These are phyloP conservation scores for Folsomia manolachei DNA, from an alignment of 2,888 invertebrate species.

Conservation along the genomic window DNA sequence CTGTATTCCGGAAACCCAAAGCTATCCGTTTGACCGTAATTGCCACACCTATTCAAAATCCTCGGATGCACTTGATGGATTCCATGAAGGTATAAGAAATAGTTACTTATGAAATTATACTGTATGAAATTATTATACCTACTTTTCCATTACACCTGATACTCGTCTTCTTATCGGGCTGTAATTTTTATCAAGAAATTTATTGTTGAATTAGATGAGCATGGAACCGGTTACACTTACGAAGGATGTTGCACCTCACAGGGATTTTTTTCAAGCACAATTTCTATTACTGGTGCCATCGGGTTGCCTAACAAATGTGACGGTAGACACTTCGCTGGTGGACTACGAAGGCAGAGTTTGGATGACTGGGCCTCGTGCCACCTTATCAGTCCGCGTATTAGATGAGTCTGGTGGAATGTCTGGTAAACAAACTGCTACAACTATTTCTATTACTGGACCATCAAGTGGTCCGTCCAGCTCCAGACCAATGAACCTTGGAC, in stretches of 20 bases:
- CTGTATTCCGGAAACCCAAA: slow-evolving; percentile 46
- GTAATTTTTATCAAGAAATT: slow-evolving; percentile 9
- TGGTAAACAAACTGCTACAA: slow-evolving; percentile 26
- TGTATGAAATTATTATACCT: too few species aligned
- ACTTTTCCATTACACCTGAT: neutral
- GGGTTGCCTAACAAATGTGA: slow-evolving; percentile 58
- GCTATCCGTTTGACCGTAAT: slow-evolving; percentile 47
- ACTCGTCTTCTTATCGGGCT: too few species aligned
- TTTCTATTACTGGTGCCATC: slow-evolving; percentile 73
- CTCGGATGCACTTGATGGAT: slow-evolving; percentile 36
- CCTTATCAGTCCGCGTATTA: slow-evolving; percentile 71
- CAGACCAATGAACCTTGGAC: slow-evolving; percentile 18
- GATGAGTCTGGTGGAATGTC: slow-evolving; percentile 58
- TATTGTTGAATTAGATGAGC: slow-evolving; percentile 31
- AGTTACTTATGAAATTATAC: too few species aligned
- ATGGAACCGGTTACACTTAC: slow-evolving; percentile 43
- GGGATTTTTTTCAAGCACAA: slow-evolving; percentile 91
- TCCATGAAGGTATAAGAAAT: slow-evolving; percentile 35
- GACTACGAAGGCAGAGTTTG: slow-evolving; percentile 80
- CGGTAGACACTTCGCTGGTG: slow-evolving; percentile 78
- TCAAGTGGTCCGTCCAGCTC: slow-evolving; percentile 21
- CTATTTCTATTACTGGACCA: slow-evolving; percentile 11
- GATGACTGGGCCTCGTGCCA: slow-evolving; percentile 83
- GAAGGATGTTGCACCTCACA: slow-evolving; percentile 71
- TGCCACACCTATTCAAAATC: slow-evolving; percentile 36